phyloP scores from a whole-genome alignment of 2,797 vertebrate species.

The Antrozous pallidus region DNA sequence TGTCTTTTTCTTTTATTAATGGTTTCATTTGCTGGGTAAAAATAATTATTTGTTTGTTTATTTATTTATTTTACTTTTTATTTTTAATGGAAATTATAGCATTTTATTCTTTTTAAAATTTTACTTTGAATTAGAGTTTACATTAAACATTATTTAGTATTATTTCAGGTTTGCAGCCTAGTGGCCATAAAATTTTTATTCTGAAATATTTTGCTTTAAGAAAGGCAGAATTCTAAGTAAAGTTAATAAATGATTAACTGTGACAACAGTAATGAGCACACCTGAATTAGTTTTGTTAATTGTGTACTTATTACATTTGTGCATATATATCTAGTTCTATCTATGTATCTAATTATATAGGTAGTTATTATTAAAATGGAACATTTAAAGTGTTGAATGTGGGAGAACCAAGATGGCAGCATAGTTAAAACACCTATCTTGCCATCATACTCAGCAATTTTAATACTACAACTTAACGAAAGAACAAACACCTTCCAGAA shows the following conservation, averaged over 20 bases:
- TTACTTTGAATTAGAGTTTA: background rate
- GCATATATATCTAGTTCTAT: background rate
- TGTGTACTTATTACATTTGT: background rate
- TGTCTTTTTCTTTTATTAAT: background rate
- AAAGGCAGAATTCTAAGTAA: background rate
- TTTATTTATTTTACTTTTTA: background rate
- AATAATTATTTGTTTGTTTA: background rate
- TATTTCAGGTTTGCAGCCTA: background rate
- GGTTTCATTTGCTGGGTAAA: background rate
- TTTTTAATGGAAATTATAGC: background rate
- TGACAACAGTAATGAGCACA: background rate
- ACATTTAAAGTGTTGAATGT: background rate
- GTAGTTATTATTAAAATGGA: background rate
- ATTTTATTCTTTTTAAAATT: background rate
- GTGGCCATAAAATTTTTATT: background rate
- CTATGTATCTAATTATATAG: background rate
- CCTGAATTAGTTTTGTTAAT: background rate
- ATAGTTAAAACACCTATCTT: too few species aligned
- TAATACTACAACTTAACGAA: too few species aligned
- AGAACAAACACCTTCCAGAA: too few species aligned
- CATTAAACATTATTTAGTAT: background rate
- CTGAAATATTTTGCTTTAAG: background rate
- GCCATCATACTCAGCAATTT: too few species aligned
- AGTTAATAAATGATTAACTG: conserved; percentile 17
- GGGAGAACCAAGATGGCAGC: too few species aligned